Evolutionary conservation across 2,888 invertebrate genomes (phyloP).

Genomic region (Sinotaia quadrata): DNA sequence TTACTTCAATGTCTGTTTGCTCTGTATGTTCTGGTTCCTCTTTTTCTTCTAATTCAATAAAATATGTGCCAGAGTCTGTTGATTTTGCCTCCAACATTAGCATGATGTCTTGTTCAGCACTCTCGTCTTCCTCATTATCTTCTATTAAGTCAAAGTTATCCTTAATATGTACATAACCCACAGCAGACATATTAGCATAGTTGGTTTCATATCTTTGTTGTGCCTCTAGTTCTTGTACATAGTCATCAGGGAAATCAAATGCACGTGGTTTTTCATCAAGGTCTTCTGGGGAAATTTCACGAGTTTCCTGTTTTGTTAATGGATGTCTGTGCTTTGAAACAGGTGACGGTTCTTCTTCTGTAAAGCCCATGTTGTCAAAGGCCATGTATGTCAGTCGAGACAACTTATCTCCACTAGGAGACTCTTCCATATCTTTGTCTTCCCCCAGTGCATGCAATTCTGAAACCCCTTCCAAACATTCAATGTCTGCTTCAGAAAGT

Average conservation of each 20-base stretch:
- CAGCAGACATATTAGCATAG: neutral
- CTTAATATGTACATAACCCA: neutral
- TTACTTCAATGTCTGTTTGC: neutral
- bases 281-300: slow-evolving; percentile 63
- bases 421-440: slow-evolving; percentile 1
- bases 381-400: slow-evolving; percentile 62
- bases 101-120: slow-evolving; percentile 2
- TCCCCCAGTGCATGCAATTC: neutral
- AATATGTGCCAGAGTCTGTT: slow-evolving; percentile 18
- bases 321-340: neutral
- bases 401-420: neutral
- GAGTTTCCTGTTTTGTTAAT: slow-evolving; percentile 38
- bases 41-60: slow-evolving; percentile 24
- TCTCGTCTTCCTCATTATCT: neutral
- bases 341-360: slow-evolving; percentile 54
- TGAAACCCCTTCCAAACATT: neutral
- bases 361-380: slow-evolving; percentile 73
- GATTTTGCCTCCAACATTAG: slow-evolving; percentile 16
- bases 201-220: slow-evolving; percentile 32
- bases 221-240: slow-evolving; percentile 40
- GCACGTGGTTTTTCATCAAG: slow-evolving; percentile 51
- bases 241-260: slow-evolving; percentile 57
- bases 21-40: neutral
- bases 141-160: neutral
- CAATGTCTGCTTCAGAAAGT: too few relatives aligned